Conservation (phyloP, 2,888 invertebrate species). For the Noctua janthina region DNA sequence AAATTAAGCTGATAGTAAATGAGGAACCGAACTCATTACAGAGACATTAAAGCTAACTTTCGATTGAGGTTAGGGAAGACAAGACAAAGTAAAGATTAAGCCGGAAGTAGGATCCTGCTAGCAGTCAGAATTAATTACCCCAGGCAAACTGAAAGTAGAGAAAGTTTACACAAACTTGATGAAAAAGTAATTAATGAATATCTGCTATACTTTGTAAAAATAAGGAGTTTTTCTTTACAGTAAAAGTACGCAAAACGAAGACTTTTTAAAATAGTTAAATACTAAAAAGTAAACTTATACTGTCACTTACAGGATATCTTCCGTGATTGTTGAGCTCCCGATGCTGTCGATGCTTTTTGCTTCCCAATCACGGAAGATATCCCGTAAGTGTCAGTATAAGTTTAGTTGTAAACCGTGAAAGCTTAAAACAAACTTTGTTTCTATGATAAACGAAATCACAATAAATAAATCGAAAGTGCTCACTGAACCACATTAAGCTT, state of each 20-base stretch:
- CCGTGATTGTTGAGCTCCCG: too few relatives aligned
- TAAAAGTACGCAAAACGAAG: neutral
- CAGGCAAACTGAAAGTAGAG: conserved; percentile 25
- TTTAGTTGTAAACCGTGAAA: too few relatives aligned
- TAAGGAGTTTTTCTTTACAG: conserved; percentile 1
- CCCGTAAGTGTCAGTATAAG: too few relatives aligned
- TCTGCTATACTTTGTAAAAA: conserved; percentile 16
- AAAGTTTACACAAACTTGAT: conserved; percentile 49
- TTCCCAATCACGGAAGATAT: too few relatives aligned
- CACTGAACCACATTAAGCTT: neutral
- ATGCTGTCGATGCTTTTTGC: too few relatives aligned
- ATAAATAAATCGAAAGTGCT: neutral
- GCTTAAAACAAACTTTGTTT: too few relatives aligned
- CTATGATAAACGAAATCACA: neutral
- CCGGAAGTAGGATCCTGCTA: conserved; percentile 47
- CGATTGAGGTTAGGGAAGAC: conserved; percentile 39
- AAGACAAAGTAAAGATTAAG: conserved; percentile 58
- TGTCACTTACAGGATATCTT: too few relatives aligned
- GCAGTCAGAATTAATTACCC: conserved; percentile 57
- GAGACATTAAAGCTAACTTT: conserved; percentile 48
- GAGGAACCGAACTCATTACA: conserved; percentile 36
- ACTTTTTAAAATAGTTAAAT: neutral
- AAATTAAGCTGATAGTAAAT: conserved; percentile 34
- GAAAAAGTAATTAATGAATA: conserved; percentile 52
- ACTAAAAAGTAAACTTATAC: neutral